Evolutionary conservation across 2,113 vertebrate genomes (phyloP).

Genomic region (Pelodiscus sinensis): DNA sequence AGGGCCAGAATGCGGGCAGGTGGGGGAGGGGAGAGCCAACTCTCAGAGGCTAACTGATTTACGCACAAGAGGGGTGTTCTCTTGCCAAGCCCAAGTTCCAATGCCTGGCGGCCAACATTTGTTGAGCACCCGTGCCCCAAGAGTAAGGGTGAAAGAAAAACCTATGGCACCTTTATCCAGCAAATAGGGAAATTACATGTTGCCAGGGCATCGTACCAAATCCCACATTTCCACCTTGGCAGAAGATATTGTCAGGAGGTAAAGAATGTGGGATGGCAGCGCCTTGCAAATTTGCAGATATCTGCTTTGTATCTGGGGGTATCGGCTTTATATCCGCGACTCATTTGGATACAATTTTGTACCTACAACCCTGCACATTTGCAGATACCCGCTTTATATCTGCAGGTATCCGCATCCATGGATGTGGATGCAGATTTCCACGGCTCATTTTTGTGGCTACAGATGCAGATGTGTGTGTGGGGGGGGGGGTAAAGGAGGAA

Average conservation of each 20-base stretch:
- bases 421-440: too few species aligned
- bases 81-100: accelerated
- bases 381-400: too few species aligned
- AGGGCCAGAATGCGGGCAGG: not conserved
- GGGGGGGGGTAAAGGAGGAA: not conserved
- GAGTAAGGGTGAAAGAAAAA: not conserved
- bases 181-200: accelerated
- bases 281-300: too few species aligned
- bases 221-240: not conserved
- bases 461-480: not conserved
- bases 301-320: too few species aligned
- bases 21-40: not conserved
- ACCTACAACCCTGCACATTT: too few species aligned
- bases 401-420: too few species aligned
- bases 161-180: not conserved
- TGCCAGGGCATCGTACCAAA: not conserved
- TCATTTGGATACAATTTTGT: too few species aligned
- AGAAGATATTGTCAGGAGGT: not conserved
- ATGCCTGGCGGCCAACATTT: accelerated
- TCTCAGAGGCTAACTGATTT: not conserved
- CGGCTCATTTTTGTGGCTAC: too few species aligned
- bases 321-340: too few species aligned
- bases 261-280: not conserved
- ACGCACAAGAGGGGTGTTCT: accelerated
- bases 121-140: accelerated